phyloP scores from a whole-genome alignment of 2,797 vertebrate species.

The Hapalemur alaotrensis region DNA sequence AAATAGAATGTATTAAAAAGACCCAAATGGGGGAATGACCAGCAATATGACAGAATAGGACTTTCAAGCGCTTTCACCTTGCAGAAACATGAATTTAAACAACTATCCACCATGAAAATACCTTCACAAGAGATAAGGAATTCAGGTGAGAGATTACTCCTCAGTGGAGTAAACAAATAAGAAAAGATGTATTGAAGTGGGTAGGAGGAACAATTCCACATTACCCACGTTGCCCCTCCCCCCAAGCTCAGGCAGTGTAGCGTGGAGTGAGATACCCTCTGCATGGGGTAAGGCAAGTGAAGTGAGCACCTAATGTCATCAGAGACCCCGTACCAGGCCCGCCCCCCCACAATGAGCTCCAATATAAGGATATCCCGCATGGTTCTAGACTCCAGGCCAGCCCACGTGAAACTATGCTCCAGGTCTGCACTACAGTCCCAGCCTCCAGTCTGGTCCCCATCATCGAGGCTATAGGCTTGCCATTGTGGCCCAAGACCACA shows the following conservation, averaged over 20 bases:
- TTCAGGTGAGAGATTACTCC: neutral
- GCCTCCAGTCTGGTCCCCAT: neutral
- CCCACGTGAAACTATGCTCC: neutral
- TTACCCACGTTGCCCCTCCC: neutral
- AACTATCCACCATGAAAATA: neutral
- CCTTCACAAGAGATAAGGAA: neutral
- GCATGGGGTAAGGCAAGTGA: neutral
- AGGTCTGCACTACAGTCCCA: neutral
- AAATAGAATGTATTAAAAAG: neutral
- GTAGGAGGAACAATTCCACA: neutral
- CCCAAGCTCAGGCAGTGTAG: neutral
- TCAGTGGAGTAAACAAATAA: neutral
- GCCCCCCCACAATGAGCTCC: neutral
- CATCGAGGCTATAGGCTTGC: neutral
- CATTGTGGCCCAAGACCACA: neutral
- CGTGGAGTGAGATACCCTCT: neutral
- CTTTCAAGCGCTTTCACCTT: neutral
- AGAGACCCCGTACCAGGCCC: neutral
- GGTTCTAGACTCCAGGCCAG: neutral
- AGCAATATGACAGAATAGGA: neutral
- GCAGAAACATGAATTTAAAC: neutral
- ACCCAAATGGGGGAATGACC: neutral
- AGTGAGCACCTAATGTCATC: neutral
- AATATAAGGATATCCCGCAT: neutral
- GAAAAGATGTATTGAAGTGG: neutral